Evolutionary conservation across 2,797 vertebrate species (phyloP).

Genomic region (Graptemys geographica): DNA sequence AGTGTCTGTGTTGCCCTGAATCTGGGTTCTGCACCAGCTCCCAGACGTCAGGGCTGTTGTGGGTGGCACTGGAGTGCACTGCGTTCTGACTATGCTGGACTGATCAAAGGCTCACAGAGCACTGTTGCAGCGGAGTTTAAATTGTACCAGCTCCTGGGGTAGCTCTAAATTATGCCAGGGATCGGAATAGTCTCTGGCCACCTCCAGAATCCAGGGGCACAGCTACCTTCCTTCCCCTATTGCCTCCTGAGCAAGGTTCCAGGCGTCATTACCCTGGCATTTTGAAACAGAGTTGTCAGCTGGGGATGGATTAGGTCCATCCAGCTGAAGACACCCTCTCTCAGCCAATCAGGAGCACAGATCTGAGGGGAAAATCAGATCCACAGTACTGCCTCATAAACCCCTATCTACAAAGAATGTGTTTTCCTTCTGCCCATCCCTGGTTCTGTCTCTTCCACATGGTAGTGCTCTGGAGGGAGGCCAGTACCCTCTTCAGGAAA

Average conservation of each 20-base stretch:
- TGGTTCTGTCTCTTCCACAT: background rate
- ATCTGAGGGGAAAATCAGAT: background rate
- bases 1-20: background rate
- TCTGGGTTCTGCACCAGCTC: rapidly evolving
- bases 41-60: rapidly evolving
- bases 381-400: background rate
- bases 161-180: rapidly evolving
- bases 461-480: background rate
- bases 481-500: background rate
- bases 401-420: rapidly evolving
- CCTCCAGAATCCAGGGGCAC: background rate
- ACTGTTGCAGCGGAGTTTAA: rapidly evolving
- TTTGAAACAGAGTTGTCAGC: rapidly evolving
- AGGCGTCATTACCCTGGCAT: background rate
- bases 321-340: background rate
- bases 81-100: background rate
- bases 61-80: background rate
- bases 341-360: background rate
- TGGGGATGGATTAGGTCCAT: background rate
- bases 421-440: background rate
- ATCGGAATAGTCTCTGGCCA: background rate
- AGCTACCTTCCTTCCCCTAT: background rate
- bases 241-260: background rate
- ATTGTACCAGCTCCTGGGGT: rapidly evolving
- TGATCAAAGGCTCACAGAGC: background rate